Base-by-base conservation (phyloP, 1,140 invertebrate genomes). In the Tetramorium parvispinum region DNA sequence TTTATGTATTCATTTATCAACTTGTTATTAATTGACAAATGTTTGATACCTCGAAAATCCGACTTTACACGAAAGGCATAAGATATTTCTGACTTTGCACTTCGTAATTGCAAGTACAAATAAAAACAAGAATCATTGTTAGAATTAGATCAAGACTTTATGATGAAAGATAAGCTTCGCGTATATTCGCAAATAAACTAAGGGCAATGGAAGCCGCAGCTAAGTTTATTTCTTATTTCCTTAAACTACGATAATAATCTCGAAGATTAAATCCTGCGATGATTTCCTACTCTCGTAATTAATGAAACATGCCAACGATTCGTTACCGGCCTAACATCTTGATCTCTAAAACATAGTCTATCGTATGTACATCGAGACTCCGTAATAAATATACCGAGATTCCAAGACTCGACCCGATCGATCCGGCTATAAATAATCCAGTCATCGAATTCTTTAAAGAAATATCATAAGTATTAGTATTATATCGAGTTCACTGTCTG, bases 381-480 rank as follows among this genome's bases (percentile, higher is more conserved):
- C 63, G 78, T 21, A 81, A 81, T 81, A 81, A 81, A 81, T 81
- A 81, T 81, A 37, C 63, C 65, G 51, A 65, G 78, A 81, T 81
- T 81, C 51, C 78, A 55, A 81, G 51, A 46, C 65, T 55, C 78
- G 37, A 43, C 32, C 49, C 46, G 46, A 81, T 70, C 78, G 65
- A 40, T 27, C 51, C 63, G 51, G 16, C 78, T 81, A 46, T 81
- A 70, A 81, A 81, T 81, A 81, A 81, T 81, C 78, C 16, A 70
- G 16, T 81, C 65, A 10, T 70, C 77, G 78, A 81, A 70, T 81
- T 11, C 16, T 8, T 70, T 70, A 70, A 43, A 6, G 16, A 81
- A 81, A 68, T 68, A 81, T 70, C 78, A 70, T 18, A 16, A 70
- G 16, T 70, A 81, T 10, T 43, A 43, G 8, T 70, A 81, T 70